phyloP scores from a whole-genome alignment of 1,140 invertebrate species.

The Anagrus nilaparvatae region DNA sequence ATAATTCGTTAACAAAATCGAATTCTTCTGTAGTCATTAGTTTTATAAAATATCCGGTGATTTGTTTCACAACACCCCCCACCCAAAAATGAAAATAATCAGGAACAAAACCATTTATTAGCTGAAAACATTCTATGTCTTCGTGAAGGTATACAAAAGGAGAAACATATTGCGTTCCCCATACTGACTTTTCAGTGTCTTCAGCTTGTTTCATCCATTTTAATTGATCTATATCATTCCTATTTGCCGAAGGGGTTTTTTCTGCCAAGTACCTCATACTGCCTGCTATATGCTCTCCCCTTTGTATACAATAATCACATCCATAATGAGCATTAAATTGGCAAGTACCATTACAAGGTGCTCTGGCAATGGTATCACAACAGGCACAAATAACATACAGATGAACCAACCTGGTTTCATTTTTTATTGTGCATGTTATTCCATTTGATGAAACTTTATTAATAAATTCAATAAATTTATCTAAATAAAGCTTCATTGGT shows the following conservation, averaged over 20 bases:
- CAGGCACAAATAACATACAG: too few species aligned
- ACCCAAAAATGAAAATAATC: conserved; percentile 6
- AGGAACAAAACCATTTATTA: conserved; percentile 10
- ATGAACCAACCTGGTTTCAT: too few species aligned
- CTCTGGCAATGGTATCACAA: too few species aligned
- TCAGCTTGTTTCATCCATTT: conserved; percentile 3
- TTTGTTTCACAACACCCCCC: neutral
- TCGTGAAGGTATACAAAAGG: too few species aligned
- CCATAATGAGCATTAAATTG: too few species aligned
- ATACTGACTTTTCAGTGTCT: neutral
- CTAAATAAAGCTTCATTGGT: neutral
- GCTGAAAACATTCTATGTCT: conserved; percentile 5
- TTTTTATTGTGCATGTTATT: neutral
- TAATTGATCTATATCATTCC: neutral
- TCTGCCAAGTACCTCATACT: too few species aligned
- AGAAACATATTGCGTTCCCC: neutral
- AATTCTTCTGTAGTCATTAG: conserved; percentile 1
- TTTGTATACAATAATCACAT: too few species aligned
- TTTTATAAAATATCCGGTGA: conserved; percentile 8
- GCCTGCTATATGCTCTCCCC: too few species aligned
- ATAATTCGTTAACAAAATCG: conserved; percentile 1
- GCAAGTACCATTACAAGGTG: too few species aligned
- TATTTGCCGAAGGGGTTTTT: neutral
- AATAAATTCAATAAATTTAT: neutral
- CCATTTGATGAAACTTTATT: neutral